Conservation (phyloP, 1,140 invertebrate genomes). For the Akabosia matsudoensis region DNA sequence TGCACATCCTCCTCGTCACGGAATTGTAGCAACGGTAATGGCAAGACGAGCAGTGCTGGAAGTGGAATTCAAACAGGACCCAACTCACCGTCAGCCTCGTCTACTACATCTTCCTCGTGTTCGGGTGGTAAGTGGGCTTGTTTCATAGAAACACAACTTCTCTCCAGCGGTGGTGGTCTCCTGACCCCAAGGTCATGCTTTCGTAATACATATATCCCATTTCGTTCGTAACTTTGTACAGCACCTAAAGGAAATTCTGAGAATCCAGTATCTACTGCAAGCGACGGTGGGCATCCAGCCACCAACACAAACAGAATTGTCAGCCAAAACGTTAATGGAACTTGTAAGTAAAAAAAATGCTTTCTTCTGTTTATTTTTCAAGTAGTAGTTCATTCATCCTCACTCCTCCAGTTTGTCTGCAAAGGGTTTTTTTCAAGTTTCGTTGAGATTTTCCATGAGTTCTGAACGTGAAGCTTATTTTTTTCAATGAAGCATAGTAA, state of each 20-base stretch:
- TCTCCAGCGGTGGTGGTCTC: neutral
- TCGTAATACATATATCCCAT: too few relatives aligned
- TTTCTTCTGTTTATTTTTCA: slow-evolving; percentile 13
- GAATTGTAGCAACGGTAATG: neutral
- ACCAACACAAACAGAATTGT: slow-evolving; percentile 27
- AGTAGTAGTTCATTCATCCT: neutral
- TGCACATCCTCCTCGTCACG: slow-evolving; percentile 3
- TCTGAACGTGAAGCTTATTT: neutral
- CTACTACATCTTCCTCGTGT: neutral
- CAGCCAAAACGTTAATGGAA: slow-evolving; percentile 36
- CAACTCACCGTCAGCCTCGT: neutral
- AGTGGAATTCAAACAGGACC: neutral
- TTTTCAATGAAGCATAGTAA: neutral
- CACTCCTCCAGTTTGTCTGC: neutral
- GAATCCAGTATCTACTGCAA: neutral
- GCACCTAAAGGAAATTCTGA: neutral
- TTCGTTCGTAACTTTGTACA: too few relatives aligned
- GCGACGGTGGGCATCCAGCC: neutral
- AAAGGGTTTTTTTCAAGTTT: too few relatives aligned
- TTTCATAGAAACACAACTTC: slow-evolving; percentile 9
- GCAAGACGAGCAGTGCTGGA: neutral
- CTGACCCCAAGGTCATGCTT: neutral
- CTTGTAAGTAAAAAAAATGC: slow-evolving; percentile 23
- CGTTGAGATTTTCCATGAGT: neutral
- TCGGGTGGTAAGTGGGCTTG: neutral